Evolutionary conservation across 2,888 invertebrate species (phyloP).

Genomic region (Tetrapedia diversipes): DNA sequence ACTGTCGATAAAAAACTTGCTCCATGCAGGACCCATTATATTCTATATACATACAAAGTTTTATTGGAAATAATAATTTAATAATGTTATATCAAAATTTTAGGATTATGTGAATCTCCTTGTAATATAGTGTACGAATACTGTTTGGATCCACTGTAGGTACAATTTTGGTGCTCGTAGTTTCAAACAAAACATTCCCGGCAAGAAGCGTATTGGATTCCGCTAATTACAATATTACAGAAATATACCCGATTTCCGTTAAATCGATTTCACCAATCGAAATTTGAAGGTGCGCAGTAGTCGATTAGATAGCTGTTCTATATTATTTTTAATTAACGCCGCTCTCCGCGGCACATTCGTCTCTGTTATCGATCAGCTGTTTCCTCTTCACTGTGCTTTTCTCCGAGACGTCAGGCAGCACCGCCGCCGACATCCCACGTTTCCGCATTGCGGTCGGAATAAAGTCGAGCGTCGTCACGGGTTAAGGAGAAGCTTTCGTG

Average conservation of each 20-base stretch:
- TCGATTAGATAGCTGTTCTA: background rate
- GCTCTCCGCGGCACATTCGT: constrained; percentile 5
- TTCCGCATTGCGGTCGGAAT: constrained; percentile 64
- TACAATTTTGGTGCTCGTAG: too few relatives aligned
- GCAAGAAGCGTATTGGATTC: too few relatives aligned
- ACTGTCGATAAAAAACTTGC: too few relatives aligned
- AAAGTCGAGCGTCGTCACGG: constrained; percentile 52
- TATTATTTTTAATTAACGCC: constrained; percentile 25
- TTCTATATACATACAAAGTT: too few relatives aligned
- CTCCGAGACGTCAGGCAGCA: constrained; percentile 9
- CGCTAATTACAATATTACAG: background rate
- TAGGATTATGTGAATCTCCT: too few relatives aligned
- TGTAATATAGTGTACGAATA: too few relatives aligned
- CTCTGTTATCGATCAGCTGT: constrained; percentile 33
- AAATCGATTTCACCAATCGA: background rate
- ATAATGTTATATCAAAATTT: too few relatives aligned
- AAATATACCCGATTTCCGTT: background rate
- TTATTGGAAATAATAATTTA: too few relatives aligned
- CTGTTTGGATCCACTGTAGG: too few relatives aligned
- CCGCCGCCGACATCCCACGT: constrained; percentile 24
- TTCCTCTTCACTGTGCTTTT: constrained; percentile 33
- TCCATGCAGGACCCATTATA: too few relatives aligned
- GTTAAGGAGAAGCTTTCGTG: constrained; percentile 55
- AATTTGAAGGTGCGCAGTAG: background rate
- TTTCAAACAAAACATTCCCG: too few relatives aligned